Base-by-base conservation (phyloP, 2,888 invertebrate species). In the Drosophila limbata region DNA sequence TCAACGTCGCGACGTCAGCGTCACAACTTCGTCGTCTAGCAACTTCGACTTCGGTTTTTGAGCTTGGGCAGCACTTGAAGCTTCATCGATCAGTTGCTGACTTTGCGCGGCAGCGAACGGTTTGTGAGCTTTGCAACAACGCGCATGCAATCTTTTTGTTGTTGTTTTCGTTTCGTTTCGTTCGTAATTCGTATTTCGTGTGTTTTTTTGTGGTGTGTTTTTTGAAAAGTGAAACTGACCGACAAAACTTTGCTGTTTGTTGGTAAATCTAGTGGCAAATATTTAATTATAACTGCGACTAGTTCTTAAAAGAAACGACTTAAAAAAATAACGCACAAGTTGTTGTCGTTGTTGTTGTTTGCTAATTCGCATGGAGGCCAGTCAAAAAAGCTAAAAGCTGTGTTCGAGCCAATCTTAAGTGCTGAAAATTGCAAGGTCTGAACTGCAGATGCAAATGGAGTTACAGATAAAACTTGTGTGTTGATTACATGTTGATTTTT, bases 71-170 rank as follows among this genome's bases (percentile, higher is more conserved):
- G 45, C 53, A 56, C 63, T 68, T 69, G 67, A 50, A 39, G 53
- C 76, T 64, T 69, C 73, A 80, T 85, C 82, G 76, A 82, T 88
- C 85, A 88, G 90, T 88, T 83, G 85, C 76, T 82, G 73, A 62
- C 81, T 81, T 68, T 73, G 73, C 74, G 83, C 85, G 79, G 73
- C 83, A 74, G 87, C 79, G 84, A 76, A 70, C 79, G 81, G 88
- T 88, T 80, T 73, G 73, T 69, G 56, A 51, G 47, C 42, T 64
- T 37, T 21, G 25, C 31, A 10, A 48, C 33, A 47, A 48, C 56
- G 63, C 63, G 56, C 56, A 56, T 48, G 69, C 78, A 8, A 28
- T 8, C 28, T 28, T 1, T 28, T 28, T 28, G 1, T 28, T 28
- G 28, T 8, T 28, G 6, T 25, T 13, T 44, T 28, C 19, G 17